Evolutionary conservation across 2,888 invertebrate genomes (phyloP), one percentile per base, ranked within the genome.

Genomic region (Hypsopygia costalis): DNA sequence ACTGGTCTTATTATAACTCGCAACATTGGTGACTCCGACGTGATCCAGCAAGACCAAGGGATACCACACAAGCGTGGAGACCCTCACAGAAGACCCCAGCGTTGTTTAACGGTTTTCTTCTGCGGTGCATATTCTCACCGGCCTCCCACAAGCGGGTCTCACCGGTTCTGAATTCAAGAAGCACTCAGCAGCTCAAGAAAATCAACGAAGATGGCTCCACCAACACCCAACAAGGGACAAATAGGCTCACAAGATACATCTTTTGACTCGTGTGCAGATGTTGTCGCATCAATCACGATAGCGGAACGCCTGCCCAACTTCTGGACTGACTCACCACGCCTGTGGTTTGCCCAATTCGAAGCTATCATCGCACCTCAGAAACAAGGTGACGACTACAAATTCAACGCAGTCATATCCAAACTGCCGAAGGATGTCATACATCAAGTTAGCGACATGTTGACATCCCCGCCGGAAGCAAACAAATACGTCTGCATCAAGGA

Each of bases 341-440:
- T 9, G 6, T 52, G n/a, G 46, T 46, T 42, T 43, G 52, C 6
- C 46, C 56, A 37, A 8, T 47, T 35, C 51, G 50, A 28, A 11
- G 1, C 38, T 3, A 32, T 38, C 6, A 32, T 38, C 11, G 38
- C 37, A 1, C 37, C 37, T 4, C 37, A 20, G 32, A 37, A 37
- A 22, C 37, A 37, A 22, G 37, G 31, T 4, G 38, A 38, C n/a
- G 25, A 32, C 8, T 6, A 11, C 30, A 12, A 43, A 44, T 39
- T 4, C 34, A 3, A 21, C 28, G 1, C n/a, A 38, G 44, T 10
- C 10, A 44, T 28, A 47, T 51, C 25, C 33, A 48, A 8, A 46
- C 49, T 7, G 41, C 44, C 10, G 45, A 45, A 6, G 40, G 55
- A 11, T 31, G 51, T 4, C 5, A 25, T 32, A 25, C 25, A 11